Conservation (phyloP, 2,797 vertebrate species). For the Cottoperca gobio region DNA sequence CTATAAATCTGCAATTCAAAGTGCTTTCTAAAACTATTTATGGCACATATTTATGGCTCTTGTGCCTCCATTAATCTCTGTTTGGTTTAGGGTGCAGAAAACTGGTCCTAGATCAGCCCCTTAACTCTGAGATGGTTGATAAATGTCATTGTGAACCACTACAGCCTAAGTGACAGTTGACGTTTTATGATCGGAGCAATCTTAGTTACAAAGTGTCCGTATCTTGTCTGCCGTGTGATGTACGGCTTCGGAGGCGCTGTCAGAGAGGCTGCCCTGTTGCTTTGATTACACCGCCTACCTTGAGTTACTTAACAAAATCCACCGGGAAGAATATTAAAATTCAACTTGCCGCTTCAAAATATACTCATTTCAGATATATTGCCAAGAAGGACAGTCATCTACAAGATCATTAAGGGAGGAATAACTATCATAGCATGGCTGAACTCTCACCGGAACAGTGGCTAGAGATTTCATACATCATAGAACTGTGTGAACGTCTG, state of each 20-base stretch:
- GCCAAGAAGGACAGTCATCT: constrained; percentile 10
- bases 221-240: constrained; percentile 51
- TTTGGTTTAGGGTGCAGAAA: constrained; percentile 8
- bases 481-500: constrained; percentile 11
- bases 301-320: constrained; percentile 10
- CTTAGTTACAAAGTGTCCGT: constrained; percentile 43
- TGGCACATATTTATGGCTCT: constrained; percentile 17
- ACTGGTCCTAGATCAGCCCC: constrained; percentile 36
- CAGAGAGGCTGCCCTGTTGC: constrained; percentile 38
- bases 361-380: constrained; percentile 19
- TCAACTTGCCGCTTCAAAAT: constrained; percentile 20
- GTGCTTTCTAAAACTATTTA: constrained; percentile 16
- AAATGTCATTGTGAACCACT: constrained; percentile 54
- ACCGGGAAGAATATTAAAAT: constrained; percentile 34
- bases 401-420: constrained; percentile 33
- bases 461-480: constrained; percentile 19
- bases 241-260: constrained; percentile 13
- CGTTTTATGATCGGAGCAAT: constrained; percentile 61
- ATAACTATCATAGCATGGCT: not conserved
- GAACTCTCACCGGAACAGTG: constrained; percentile 19
- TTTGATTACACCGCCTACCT: constrained; percentile 14
- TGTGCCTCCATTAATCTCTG: constrained; percentile 30
- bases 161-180: constrained; percentile 60
- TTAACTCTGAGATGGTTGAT: constrained; percentile 38
- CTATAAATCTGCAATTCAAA: constrained; percentile 29